Base-by-base conservation (phyloP, 2,113 vertebrate genomes). In the Thalassoma bifasciatum region DNA sequence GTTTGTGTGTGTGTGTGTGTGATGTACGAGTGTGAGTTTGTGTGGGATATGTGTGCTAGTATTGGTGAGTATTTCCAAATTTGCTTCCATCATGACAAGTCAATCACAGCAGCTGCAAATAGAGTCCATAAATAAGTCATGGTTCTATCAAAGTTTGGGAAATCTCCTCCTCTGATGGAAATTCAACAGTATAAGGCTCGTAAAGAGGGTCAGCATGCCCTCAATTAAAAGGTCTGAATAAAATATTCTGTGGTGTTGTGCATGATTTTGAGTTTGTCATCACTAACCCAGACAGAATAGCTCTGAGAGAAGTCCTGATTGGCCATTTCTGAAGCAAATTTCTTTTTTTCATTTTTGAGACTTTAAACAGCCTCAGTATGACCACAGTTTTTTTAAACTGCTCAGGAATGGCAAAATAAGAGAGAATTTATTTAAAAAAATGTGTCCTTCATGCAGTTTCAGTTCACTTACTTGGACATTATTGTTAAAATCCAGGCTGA, bases 341-440 rank as follows among this genome's bases (percentile, higher is more conserved):
- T 66, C 17, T 76, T 74, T 50, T 30, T 66, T 4, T 62, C n/a
- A n/a, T 54, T 5, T 59, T 36, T 62, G 30, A 6, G 73, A 86
- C 59, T 51, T 17, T 44, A 83, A 83, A 60, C 77, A 85, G 75
- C 60, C 54, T 6, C 34, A 64, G 12, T 4, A 12, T 69, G 72
- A 86, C 68, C 75, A 68, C 63, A 70, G 65, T 9, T 64, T 63
- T 80, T 69, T 79, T 71, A 83, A 57, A 50, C 7, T 2, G 40
- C 11, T 51, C 13, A 51, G n/a, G 54, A 10, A 10, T 26, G 23
- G 36, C 17, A 34, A 44, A 47, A 21, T 2, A 42, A 14, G 10
- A 52, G 16, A 10, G 23, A 71, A 68, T 68, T 60, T 9, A 30
- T 30, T 6, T 30, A 30, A n/a, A n/a, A n/a, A n/a, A n/a, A n/a